Conservation (phyloP, 2,888 invertebrate genomes). For the Abrostola triplasia region DNA sequence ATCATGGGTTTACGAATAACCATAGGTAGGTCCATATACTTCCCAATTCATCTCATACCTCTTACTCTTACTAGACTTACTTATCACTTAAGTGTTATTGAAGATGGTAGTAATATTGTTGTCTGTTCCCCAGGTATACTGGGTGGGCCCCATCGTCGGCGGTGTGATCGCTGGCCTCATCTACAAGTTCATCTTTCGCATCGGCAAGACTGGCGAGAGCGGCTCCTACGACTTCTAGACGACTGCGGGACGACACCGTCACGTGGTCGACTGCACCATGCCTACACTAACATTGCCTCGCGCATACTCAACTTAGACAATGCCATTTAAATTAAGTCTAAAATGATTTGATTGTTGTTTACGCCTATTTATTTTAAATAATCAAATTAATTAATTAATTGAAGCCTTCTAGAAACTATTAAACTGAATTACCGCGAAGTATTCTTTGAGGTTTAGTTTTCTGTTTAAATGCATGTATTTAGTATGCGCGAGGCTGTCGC, state of each 20-base stretch:
- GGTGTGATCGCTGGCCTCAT: conserved; percentile 92
- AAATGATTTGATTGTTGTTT: conserved; percentile 10
- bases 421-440: too few species aligned
- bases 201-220: conserved; percentile 91
- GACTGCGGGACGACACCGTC: conserved; percentile 21
- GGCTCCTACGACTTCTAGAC: conserved; percentile 93
- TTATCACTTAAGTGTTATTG: too few species aligned
- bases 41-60: too few species aligned
- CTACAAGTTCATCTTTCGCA: conserved; percentile 92
- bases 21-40: too few species aligned
- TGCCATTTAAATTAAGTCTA: conserved; percentile 1
- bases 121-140: conserved; percentile 90
- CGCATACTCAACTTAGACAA: conserved; percentile 34
- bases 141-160: conserved; percentile 95
- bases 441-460: not conserved
- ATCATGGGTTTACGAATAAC: too few species aligned
- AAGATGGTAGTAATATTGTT: not conserved
- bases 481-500: conserved; percentile 53
- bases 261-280: conserved; percentile 33
- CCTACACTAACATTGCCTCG: conserved; percentile 55
- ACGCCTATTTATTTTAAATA: not conserved
- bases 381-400: not conserved
- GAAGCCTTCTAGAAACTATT: not conserved
- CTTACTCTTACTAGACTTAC: too few species aligned
- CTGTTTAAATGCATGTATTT: conserved; percentile 17